Conservation (phyloP, 2,888 invertebrate species). For the Disparrhopalites patrizii region DNA sequence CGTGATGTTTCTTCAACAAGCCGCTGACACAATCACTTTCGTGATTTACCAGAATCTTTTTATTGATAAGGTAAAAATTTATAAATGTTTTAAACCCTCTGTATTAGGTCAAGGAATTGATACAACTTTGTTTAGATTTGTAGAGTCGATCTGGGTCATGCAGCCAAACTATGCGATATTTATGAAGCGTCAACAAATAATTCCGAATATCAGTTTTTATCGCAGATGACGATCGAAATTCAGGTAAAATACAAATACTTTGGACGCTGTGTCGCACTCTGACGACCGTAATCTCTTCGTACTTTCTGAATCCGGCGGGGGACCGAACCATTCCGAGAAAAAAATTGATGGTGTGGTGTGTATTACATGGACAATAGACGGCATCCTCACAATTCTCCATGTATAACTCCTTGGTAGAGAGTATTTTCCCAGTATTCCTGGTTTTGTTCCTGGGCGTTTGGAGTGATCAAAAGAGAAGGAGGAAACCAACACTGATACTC, state of each 20-base stretch:
- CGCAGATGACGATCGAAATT: constrained; percentile 43
- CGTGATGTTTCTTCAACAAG: constrained; percentile 47
- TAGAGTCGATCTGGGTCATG: constrained; percentile 39
- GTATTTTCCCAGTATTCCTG: constrained; percentile 46
- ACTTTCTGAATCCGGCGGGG: no score
- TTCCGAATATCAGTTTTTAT: constrained; percentile 32
- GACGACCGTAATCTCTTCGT: no score
- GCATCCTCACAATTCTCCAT: constrained; percentile 44
- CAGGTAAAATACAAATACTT: constrained; percentile 35
- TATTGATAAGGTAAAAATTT: constrained; percentile 44
- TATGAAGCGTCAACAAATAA: constrained; percentile 32
- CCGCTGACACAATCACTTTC: constrained; percentile 46
- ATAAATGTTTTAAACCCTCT: background rate
- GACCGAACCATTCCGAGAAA: no score
- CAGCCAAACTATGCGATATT: constrained; percentile 34
- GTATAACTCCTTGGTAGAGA: constrained; percentile 48
- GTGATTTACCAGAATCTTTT: constrained; percentile 48
- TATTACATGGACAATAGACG: no score
- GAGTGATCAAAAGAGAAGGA: constrained; percentile 42
- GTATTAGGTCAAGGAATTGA: background rate
- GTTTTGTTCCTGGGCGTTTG: constrained; percentile 48
- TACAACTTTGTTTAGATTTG: constrained; percentile 39
- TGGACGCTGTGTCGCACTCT: no score
- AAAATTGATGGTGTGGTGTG: no score
- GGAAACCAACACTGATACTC: constrained; percentile 45